Base-by-base conservation (phyloP, 2,797 vertebrate genomes). In the Hirundo rustica region DNA sequence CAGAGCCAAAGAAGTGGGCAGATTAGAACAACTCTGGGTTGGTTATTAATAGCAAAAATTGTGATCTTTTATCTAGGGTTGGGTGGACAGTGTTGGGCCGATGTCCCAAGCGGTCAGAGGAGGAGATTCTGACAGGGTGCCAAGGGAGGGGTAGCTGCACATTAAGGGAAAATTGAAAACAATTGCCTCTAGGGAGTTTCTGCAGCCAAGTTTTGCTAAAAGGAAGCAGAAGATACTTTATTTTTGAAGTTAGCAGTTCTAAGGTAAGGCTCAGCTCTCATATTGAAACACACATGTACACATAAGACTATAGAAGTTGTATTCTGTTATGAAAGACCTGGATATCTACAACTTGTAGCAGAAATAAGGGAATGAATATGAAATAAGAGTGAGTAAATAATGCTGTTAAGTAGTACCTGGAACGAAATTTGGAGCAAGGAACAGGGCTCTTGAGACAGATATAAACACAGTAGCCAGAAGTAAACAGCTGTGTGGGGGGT, bases 31-130 rank as follows among this genome's bases (percentile, higher is more conserved):
- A 12, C 27, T 93, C 65, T 20, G 50, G 19, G 14, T 44, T 79
- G 82, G 55, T 88, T 92, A 84, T 84, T 91, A 84, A 61, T 94
- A 89, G 84, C 58, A 95, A 51, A 92, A 86, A 51, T 55, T 0
- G 3, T 40, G 17, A 70, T 89, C 15, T 73, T 79, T 92, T 84
- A 34, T 75, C 57, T 58, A 4, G 64, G 45, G 9, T 18, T 91
- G 82, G 38, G 27, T 82, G 60, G 40, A 58, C 62, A 73, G 26
- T 51, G 47, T 70, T 83, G 61, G 48, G 65, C 80, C 72, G 47
- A 29, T 44, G 47, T 61, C 62, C 8, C 19, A 44, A 30, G 82
- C 0, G 0, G n/a, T 10, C 2, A 5, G 70, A 72, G 13, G 25
- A 83, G 58, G 70, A 86, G 72, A 18, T 55, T 48, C 53, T 8